These are phyloP conservation scores for Microctenopoma lineatum DNA, from an alignment of 2,797 vertebrate species.

Conservation along the genomic window DNA sequence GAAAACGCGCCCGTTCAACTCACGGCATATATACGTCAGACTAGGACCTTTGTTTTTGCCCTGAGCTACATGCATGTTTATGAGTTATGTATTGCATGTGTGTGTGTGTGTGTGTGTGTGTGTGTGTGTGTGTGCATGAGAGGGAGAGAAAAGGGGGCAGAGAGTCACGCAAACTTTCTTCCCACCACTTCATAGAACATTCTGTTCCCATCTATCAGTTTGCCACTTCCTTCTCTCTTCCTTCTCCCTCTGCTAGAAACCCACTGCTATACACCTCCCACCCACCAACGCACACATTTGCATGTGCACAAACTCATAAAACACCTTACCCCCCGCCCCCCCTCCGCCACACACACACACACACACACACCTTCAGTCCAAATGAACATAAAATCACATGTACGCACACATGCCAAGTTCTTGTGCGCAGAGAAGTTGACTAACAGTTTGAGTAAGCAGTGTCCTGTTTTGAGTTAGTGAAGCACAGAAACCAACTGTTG, in stretches of 20 bases:
- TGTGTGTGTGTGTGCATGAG: slow-evolving; percentile 7
- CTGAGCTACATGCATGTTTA: slow-evolving; percentile 1
- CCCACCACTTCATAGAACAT: slow-evolving; percentile 63
- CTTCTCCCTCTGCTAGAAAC: slow-evolving; percentile 36
- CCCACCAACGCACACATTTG: background rate
- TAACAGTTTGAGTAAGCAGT: slow-evolving; percentile 22
- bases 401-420: slow-evolving; percentile 45
- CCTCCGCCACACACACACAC: background rate
- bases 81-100: slow-evolving; percentile 19
- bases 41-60: background rate
- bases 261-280: slow-evolving; percentile 11
- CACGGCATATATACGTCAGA: background rate
- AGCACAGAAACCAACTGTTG: slow-evolving; percentile 56
- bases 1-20: background rate
- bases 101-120: slow-evolving; percentile 8
- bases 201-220: slow-evolving; percentile 73
- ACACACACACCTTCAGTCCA: slow-evolving; percentile 4
- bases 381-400: slow-evolving; percentile 58
- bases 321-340: slow-evolving; percentile 8
- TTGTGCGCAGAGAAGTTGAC: slow-evolving; percentile 23
- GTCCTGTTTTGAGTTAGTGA: slow-evolving; percentile 74
- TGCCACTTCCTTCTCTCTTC: slow-evolving; percentile 61
- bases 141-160: background rate
- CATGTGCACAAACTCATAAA: slow-evolving; percentile 24
- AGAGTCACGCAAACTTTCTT: slow-evolving; percentile 28